Percentiles rank a stretch among this genome's conserved stretches.
phyloP scores from a whole-genome alignment of 2,888 invertebrate genomes.

The Hydriomena furcata region DNA sequence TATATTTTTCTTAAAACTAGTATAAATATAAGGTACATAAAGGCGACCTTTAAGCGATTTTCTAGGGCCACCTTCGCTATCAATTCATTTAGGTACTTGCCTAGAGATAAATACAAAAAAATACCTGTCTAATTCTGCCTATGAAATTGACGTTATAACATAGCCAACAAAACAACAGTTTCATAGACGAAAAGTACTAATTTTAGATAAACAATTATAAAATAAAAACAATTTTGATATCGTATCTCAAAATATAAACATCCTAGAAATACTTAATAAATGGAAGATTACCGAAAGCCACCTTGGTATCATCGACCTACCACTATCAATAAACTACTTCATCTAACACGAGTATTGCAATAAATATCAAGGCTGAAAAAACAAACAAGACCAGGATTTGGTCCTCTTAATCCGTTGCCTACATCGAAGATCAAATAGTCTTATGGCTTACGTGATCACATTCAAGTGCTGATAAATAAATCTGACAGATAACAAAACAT shows the following conservation, averaged over 20 bases:
- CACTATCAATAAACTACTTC: slow-evolving; percentile 24
- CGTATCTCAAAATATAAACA: slow-evolving; percentile 26
- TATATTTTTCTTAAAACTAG: slow-evolving; percentile 51
- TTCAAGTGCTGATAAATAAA: not conserved
- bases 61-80: slow-evolving; percentile 46
- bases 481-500: too few relatives aligned
- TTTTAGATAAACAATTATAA: slow-evolving; percentile 1
- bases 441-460: not conserved
- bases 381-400: slow-evolving; percentile 15
- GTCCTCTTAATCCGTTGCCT: slow-evolving; percentile 23
- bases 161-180: slow-evolving; percentile 21
- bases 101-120: slow-evolving; percentile 18
- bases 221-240: slow-evolving; percentile 17
- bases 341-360: slow-evolving; percentile 26
- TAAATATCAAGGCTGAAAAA: slow-evolving; percentile 16
- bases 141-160: slow-evolving; percentile 26
- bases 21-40: slow-evolving; percentile 51
- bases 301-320: slow-evolving; percentile 23
- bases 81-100: slow-evolving; percentile 8
- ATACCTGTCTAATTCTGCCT: slow-evolving; percentile 13
- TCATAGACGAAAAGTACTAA: slow-evolving; percentile 15
- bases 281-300: slow-evolving; percentile 29
- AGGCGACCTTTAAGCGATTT: slow-evolving; percentile 63
- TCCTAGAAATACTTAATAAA: slow-evolving; percentile 18
- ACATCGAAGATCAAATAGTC: not conserved